A percentile compares a stretch with the other conserved stretches of the same genome.
Conservation (phyloP, 2,797 vertebrate genomes). For the Propithecus deckenii region DNA sequence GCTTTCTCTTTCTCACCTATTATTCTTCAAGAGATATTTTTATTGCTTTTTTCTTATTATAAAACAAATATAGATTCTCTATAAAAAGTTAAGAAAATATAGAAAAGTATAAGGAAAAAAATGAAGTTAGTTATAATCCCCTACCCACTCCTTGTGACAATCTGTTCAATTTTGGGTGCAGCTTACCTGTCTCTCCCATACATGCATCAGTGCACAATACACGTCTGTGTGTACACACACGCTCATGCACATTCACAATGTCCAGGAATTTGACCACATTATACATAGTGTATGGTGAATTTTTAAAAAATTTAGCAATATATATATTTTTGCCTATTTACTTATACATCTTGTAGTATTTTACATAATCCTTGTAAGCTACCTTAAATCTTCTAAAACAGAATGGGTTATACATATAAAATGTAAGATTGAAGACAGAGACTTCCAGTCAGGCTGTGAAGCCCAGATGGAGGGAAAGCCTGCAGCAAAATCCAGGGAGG, state of each 20-base stretch:
- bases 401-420: slow-evolving; percentile 51
- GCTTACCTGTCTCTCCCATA: not conserved
- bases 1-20: slow-evolving; percentile 36
- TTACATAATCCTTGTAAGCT: slow-evolving; percentile 38
- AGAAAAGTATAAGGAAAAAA: slow-evolving; percentile 32
- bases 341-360: slow-evolving; percentile 33
- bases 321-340: not conserved
- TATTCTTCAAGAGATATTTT: slow-evolving; percentile 59
- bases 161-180: not conserved
- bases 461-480: not conserved
- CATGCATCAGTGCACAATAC: not conserved
- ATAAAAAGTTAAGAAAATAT: slow-evolving; percentile 45
- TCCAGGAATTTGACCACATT: not conserved
- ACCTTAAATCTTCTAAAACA: slow-evolving; percentile 52
- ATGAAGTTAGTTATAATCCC: not conserved
- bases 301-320: not conserved
- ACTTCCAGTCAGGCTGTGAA: not conserved
- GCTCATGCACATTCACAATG: not conserved
- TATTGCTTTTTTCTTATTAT: not conserved
- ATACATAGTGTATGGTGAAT: not conserved
- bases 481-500: not conserved
- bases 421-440: slow-evolving; percentile 29
- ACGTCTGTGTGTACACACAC: not conserved
- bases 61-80: slow-evolving; percentile 57
- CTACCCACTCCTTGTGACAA: not conserved